These are phyloP conservation scores for Disparrhopalites patrizii DNA, from an alignment of 2,888 invertebrate genomes.

Conservation along the genomic window DNA sequence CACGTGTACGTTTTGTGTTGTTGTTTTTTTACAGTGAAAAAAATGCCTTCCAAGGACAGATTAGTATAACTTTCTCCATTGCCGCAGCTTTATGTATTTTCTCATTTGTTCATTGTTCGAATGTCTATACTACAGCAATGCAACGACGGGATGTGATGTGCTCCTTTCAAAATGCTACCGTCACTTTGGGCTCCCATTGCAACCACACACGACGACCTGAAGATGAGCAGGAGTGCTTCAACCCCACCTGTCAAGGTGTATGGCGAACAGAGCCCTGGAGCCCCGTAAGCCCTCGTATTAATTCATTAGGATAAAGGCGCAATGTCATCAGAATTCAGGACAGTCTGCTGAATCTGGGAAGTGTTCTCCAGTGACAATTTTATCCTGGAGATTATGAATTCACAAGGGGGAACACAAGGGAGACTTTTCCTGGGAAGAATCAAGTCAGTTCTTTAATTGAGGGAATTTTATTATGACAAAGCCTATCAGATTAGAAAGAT, in stretches of 20 bases:
- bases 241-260: constrained; percentile 76
- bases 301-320: background rate
- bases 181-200: constrained; percentile 55
- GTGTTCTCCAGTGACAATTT: too few species aligned
- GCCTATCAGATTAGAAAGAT: too few species aligned
- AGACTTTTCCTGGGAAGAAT: too few species aligned
- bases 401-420: too few species aligned
- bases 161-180: constrained; percentile 53
- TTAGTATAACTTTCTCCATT: too few species aligned
- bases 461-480: too few species aligned
- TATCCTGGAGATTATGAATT: too few species aligned
- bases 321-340: background rate
- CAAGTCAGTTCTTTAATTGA: too few species aligned
- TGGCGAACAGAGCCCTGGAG: constrained; percentile 94
- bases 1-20: constrained; percentile 56
- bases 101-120: too few species aligned
- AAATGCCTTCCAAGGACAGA: too few species aligned
- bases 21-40: background rate
- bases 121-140: constrained; percentile 59
- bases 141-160: constrained; percentile 68
- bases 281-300: constrained; percentile 61
- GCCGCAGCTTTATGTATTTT: too few species aligned
- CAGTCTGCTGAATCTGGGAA: background rate
- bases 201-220: constrained; percentile 69
- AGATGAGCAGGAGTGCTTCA: constrained; percentile 73